Conservation (phyloP, 2,113 vertebrate genomes). For the Myotis lucifugus region DNA sequence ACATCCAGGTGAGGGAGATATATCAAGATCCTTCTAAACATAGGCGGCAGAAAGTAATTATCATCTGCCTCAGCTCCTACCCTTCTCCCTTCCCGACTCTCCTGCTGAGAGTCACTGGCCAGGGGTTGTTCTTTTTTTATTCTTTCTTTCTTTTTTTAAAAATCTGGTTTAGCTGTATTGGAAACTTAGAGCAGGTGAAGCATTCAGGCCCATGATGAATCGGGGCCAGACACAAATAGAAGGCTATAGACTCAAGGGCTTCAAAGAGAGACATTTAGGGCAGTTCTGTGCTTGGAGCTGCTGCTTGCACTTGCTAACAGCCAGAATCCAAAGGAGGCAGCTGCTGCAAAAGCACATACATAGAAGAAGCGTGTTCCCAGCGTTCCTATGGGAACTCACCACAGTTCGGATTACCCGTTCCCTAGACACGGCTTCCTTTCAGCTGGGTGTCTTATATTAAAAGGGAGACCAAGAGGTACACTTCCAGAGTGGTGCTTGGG, state of each 20-base stretch:
- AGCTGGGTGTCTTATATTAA: slow-evolving; percentile 49
- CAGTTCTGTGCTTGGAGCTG: slow-evolving; percentile 46
- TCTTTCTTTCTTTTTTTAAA: neutral
- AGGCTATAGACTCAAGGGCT: slow-evolving; percentile 64
- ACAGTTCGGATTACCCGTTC: slow-evolving; percentile 59
- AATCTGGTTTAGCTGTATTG: slow-evolving; percentile 28
- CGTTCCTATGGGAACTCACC: slow-evolving; percentile 73
- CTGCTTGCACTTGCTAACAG: slow-evolving; percentile 43
- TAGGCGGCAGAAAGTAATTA: neutral
- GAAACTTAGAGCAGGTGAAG: slow-evolving; percentile 60
- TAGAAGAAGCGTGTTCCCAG: slow-evolving; percentile 49
- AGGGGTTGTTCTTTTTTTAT: neutral
- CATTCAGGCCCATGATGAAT: slow-evolving; percentile 49
- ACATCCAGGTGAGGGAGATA: neutral
- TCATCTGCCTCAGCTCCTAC: neutral
- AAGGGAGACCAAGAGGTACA: slow-evolving; percentile 35
- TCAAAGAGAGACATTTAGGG: slow-evolving; percentile 68
- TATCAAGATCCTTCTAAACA: slow-evolving; percentile 38
- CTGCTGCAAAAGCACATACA: slow-evolving; percentile 60
- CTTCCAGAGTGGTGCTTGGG: neutral
- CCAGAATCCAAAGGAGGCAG: slow-evolving; percentile 63
- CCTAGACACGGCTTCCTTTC: slow-evolving; percentile 66
- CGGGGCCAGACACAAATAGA: slow-evolving; percentile 58
- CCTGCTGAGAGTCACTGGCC: neutral
- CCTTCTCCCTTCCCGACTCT: neutral